Conservation (phyloP, 2,888 invertebrate genomes). For the Drosophila pegasa region DNA sequence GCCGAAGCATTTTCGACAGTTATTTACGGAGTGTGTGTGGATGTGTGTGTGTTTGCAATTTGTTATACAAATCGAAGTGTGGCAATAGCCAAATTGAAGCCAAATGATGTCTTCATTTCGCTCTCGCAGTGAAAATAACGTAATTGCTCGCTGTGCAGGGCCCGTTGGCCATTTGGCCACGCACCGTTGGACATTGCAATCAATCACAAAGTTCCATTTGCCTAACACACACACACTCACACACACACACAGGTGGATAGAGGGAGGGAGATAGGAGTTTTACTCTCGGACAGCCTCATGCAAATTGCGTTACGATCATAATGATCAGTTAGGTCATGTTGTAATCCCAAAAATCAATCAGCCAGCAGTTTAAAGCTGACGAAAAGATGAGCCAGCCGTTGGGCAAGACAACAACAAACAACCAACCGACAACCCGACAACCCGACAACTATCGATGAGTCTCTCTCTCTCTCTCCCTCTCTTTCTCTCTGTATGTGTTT, state of each 20-base stretch:
- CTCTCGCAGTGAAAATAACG: slow-evolving; percentile 67
- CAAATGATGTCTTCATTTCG: slow-evolving; percentile 78
- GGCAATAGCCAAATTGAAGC: slow-evolving; percentile 71
- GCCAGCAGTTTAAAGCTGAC: slow-evolving; percentile 38
- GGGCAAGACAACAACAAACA: slow-evolving; percentile 40
- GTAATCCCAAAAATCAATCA: slow-evolving; percentile 63
- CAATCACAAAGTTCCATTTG: slow-evolving; percentile 70
- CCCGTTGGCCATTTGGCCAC: slow-evolving; percentile 63
- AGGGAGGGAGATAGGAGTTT: slow-evolving; percentile 8
- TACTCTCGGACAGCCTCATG: slow-evolving; percentile 45
- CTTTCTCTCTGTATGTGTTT: slow-evolving; percentile 27
- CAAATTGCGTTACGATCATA: slow-evolving; percentile 72
- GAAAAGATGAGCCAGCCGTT: slow-evolving; percentile 50
- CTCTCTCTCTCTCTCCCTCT: slow-evolving; percentile 7
- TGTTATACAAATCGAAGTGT: slow-evolving; percentile 71
- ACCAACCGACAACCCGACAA: slow-evolving; percentile 11
- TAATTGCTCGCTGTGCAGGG: slow-evolving; percentile 62
- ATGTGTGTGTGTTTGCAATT: slow-evolving; percentile 54
- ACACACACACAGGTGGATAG: neutral
- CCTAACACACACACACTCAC: slow-evolving; percentile 25
- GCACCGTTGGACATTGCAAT: slow-evolving; percentile 72
- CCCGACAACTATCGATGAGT: slow-evolving; percentile 16
- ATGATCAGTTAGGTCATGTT: slow-evolving; percentile 72
- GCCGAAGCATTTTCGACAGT: slow-evolving; percentile 21
- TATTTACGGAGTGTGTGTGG: slow-evolving; percentile 11